phyloP scores from a whole-genome alignment of 2,888 invertebrate genomes.

The Drosophila pseudotakahashii region DNA sequence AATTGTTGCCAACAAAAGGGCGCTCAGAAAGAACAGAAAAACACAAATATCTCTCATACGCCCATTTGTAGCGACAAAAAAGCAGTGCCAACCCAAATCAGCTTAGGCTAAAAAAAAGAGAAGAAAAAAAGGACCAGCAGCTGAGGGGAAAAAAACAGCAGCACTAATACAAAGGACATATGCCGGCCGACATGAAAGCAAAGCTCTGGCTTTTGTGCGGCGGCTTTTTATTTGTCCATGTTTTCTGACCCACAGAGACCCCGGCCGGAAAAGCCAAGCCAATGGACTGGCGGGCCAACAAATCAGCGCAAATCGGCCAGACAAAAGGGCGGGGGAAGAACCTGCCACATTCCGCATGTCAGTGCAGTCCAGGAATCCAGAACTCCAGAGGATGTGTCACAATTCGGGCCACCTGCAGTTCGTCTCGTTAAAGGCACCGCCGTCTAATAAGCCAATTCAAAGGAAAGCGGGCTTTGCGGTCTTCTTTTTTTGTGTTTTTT shows the following conservation, averaged over 20 bases:
- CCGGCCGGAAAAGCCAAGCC: constrained; percentile 59
- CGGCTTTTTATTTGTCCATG: constrained; percentile 48
- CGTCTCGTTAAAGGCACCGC: constrained; percentile 32
- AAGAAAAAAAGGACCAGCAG: constrained; percentile 15
- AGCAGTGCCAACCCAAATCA: constrained; percentile 56
- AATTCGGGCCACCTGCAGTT: constrained; percentile 33
- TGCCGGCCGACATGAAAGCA: constrained; percentile 58
- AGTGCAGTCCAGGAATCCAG: constrained; percentile 13
- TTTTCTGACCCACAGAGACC: constrained; percentile 69
- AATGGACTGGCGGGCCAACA: constrained; percentile 69
- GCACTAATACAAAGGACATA: constrained; percentile 69
- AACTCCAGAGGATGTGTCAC: constrained; percentile 32
- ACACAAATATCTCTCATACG: constrained; percentile 65
- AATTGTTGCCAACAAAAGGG: constrained; percentile 73
- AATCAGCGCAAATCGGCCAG: constrained; percentile 76
- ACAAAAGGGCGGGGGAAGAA: constrained; percentile 42
- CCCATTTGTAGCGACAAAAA: constrained; percentile 57
- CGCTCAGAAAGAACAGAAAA: constrained; percentile 10
- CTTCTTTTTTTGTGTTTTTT: no score
- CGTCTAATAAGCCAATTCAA: constrained; percentile 46
- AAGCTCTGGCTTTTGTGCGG: constrained; percentile 34
- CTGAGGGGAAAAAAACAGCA: constrained; percentile 36
- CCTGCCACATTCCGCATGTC: constrained; percentile 22
- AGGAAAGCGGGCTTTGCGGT: background rate
- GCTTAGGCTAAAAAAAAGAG: constrained; percentile 26